A percentile compares a stretch with the other conserved stretches of the same genome.
Evolutionary conservation across 2,888 invertebrate species (phyloP).

Genomic region (Athalia rosae): DNA sequence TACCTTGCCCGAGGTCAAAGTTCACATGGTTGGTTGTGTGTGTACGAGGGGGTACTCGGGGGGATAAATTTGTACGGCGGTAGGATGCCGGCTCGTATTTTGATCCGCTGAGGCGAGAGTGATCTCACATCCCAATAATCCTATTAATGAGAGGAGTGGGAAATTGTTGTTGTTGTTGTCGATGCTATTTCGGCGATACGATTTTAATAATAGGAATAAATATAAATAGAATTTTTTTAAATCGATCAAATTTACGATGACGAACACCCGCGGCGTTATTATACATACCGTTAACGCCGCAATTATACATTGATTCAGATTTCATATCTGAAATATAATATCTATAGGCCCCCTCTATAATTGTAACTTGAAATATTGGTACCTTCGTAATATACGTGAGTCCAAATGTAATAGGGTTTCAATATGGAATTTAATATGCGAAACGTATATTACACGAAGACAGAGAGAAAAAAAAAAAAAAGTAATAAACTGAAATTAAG

Average conservation of each 20-base stretch:
- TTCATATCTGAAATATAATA: slow-evolving; percentile 37
- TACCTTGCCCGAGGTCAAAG: slow-evolving; percentile 35
- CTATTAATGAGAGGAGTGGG: too few relatives aligned
- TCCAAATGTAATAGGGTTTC: too few relatives aligned
- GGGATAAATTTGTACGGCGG: too few relatives aligned
- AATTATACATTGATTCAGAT: slow-evolving; percentile 45
- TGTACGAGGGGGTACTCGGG: not conserved
- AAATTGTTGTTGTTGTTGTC: too few relatives aligned
- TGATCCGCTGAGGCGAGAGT: too few relatives aligned
- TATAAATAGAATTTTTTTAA: not conserved
- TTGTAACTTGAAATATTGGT: slow-evolving; percentile 37
- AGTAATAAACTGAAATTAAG: too few relatives aligned
- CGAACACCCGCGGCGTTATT: slow-evolving; percentile 35
- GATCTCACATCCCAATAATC: too few relatives aligned
- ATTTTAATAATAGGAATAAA: too few relatives aligned
- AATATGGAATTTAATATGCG: too few relatives aligned
- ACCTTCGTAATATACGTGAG: not conserved
- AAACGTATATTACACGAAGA: not conserved
- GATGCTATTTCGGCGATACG: too few relatives aligned
- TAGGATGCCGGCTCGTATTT: too few relatives aligned
- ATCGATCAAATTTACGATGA: slow-evolving; percentile 7
- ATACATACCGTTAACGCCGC: slow-evolving; percentile 33
- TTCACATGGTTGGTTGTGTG: not conserved
- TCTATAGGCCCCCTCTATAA: slow-evolving; percentile 22
- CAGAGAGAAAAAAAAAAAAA: not conserved